A percentile compares a stretch with the other conserved stretches of the same genome.
These are phyloP conservation scores for Tachina fera DNA, from an alignment of 2,888 invertebrate genomes.

Conservation along the genomic window DNA sequence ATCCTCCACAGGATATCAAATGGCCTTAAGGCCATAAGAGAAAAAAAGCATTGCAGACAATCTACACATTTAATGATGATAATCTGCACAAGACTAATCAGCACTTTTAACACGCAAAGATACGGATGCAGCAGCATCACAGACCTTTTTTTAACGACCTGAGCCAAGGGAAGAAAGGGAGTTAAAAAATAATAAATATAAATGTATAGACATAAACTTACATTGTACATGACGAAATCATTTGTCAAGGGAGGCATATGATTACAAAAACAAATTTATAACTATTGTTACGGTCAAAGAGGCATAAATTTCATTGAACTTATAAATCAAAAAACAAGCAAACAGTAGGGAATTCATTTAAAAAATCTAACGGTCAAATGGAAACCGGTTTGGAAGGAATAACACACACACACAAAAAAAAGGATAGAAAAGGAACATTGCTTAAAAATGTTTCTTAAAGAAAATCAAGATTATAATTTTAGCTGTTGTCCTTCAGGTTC, in stretches of 20 bases:
- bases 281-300: constrained; percentile 58
- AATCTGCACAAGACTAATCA: constrained; percentile 67
- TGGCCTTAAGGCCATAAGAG: constrained; percentile 5
- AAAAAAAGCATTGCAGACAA: constrained; percentile 16
- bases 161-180: not conserved
- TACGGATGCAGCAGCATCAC: constrained; percentile 23
- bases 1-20: constrained; percentile 65
- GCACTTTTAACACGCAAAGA: constrained; percentile 70
- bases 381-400: constrained; percentile 53
- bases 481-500: constrained; percentile 50
- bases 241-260: constrained; percentile 58
- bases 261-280: constrained; percentile 45
- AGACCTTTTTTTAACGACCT: constrained; percentile 3
- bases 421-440: constrained; percentile 11
- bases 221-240: constrained; percentile 50
- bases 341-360: constrained; percentile 22
- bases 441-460: not conserved
- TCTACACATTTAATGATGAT: constrained; percentile 54
- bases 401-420: not conserved
- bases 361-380: constrained; percentile 68
- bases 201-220: too few species aligned
- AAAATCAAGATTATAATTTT: constrained; percentile 34
- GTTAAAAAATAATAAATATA: too few species aligned
- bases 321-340: constrained; percentile 64
- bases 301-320: constrained; percentile 53